These are phyloP conservation scores for Microhierax caerulescens DNA, from an alignment of 2,797 vertebrate species.

Conservation along the genomic window DNA sequence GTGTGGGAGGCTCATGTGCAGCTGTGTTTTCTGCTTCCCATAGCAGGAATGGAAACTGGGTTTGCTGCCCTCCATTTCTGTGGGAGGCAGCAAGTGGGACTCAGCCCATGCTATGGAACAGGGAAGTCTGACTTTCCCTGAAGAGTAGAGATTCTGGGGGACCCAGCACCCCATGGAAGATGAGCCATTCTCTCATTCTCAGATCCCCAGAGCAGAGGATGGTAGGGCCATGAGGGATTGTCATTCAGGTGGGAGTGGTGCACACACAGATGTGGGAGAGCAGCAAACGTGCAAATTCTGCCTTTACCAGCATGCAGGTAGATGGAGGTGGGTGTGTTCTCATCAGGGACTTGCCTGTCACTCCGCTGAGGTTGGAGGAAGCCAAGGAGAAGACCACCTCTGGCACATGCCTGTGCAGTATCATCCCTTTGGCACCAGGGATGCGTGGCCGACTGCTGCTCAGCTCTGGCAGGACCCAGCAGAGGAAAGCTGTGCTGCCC, in stretches of 20 bases:
- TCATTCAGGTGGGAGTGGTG: neutral
- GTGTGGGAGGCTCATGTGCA: neutral
- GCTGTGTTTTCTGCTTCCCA: neutral
- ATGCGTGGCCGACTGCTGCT: neutral
- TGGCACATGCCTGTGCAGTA: rapidly evolving
- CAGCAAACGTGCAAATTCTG: neutral
- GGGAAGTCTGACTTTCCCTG: neutral
- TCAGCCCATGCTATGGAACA: neutral
- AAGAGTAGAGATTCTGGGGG: neutral
- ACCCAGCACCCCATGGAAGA: neutral
- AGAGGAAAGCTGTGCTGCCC: neutral
- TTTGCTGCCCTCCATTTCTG: neutral
- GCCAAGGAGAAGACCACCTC: neutral
- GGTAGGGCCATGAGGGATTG: rapidly evolving
- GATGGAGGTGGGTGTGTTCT: neutral
- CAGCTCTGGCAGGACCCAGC: neutral
- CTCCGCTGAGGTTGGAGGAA: neutral
- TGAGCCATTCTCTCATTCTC: neutral
- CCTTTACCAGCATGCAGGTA: neutral
- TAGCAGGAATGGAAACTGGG: neutral
- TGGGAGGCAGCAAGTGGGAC: neutral
- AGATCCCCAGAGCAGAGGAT: rapidly evolving
- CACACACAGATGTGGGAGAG: neutral
- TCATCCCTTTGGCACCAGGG: neutral
- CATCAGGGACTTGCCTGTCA: neutral